Percentiles rank a stretch among this genome's conserved stretches.
Conservation (phyloP, 2,113 vertebrate species). For the Bostrychus sinensis region DNA sequence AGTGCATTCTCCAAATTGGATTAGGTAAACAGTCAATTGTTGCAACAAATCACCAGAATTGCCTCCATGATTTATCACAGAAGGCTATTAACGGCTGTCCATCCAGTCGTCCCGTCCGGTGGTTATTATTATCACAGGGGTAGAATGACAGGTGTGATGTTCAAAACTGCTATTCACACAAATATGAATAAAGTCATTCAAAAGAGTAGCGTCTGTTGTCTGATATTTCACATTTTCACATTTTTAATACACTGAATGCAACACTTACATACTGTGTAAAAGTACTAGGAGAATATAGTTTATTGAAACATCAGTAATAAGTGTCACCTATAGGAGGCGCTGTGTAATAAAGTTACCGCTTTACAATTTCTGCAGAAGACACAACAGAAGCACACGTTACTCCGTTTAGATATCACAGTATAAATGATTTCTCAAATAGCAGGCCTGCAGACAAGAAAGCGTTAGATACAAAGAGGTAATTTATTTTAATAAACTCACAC, state of each 20-base stretch:
- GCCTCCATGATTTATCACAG: constrained; percentile 69
- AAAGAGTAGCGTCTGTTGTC: constrained; percentile 5
- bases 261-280: no score
- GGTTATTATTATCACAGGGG: constrained; percentile 55
- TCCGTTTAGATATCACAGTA: background rate
- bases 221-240: constrained; percentile 5
- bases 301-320: no score
- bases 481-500: no score
- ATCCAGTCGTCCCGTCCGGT: constrained; percentile 49
- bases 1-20: constrained; percentile 72
- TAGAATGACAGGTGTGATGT: constrained; percentile 39
- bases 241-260: no score
- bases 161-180: constrained; percentile 15
- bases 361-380: background rate
- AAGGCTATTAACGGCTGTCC: constrained; percentile 56
- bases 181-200: constrained; percentile 33
- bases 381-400: background rate
- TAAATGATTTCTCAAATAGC: background rate
- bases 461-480: no score
- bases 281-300: background rate
- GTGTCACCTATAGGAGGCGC: constrained; percentile 2
- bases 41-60: constrained; percentile 70
- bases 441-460: no score
- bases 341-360: constrained; percentile 1
- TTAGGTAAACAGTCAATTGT: constrained; percentile 67